Evolutionary conservation across 2,888 invertebrate genomes (phyloP).

Genomic region (Danaus chrysippus): DNA sequence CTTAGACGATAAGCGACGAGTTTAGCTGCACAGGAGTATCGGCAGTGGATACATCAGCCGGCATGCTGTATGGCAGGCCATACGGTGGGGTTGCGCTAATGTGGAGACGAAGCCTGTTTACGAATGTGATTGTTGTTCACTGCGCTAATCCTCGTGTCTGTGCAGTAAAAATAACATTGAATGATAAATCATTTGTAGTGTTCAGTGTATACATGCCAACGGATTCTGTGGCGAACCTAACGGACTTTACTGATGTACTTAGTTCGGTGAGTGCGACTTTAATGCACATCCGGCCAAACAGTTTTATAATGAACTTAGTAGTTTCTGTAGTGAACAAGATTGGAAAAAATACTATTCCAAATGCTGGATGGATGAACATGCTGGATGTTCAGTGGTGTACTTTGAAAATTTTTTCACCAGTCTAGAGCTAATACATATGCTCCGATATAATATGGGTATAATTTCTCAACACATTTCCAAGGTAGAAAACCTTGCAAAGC

Average conservation of each 20-base stretch:
- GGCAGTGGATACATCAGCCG: slow-evolving; percentile 20
- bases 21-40: slow-evolving; percentile 17
- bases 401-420: too few relatives aligned
- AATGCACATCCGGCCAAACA: neutral
- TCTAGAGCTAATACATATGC: too few relatives aligned
- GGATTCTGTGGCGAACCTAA: neutral
- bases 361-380: too few relatives aligned
- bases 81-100: slow-evolving; percentile 24
- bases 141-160: neutral
- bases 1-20: slow-evolving; percentile 7
- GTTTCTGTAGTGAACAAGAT: neutral
- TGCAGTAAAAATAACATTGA: neutral
- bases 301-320: neutral
- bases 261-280: neutral
- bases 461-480: slow-evolving; percentile 36
- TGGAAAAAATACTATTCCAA: too few relatives aligned
- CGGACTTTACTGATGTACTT: neutral
- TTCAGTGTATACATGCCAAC: neutral
- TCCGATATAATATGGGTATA: too few relatives aligned
- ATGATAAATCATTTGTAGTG: too few relatives aligned
- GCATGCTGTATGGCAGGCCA: slow-evolving; percentile 21
- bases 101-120: slow-evolving; percentile 19
- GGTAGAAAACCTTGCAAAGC: slow-evolving; percentile 35
- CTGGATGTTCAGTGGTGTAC: too few relatives aligned
- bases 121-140: slow-evolving; percentile 15